These are phyloP conservation scores for Thamnaconus septentrionalis DNA, from an alignment of 2,113 vertebrate genomes.

Conservation along the genomic window DNA sequence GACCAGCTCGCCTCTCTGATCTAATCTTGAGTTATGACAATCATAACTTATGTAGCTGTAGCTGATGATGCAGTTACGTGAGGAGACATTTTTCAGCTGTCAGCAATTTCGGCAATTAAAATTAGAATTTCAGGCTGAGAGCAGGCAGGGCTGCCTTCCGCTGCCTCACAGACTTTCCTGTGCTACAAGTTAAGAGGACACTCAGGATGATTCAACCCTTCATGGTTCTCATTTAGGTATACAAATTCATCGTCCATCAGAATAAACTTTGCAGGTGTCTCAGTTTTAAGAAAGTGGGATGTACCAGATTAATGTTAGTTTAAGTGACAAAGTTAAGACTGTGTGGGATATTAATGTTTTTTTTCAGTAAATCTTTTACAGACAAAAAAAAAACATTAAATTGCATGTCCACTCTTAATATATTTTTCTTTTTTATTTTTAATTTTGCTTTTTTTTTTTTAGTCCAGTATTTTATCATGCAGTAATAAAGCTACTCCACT, in stretches of 20 bases:
- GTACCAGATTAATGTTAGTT: too few relatives aligned
- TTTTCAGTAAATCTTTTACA: too few relatives aligned
- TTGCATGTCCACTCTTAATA: neutral
- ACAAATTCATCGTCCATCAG: too few relatives aligned
- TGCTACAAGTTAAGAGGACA: too few relatives aligned
- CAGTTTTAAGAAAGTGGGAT: too few relatives aligned
- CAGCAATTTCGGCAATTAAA: constrained; percentile 58
- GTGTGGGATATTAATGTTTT: too few relatives aligned
- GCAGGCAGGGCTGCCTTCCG: constrained; percentile 27
- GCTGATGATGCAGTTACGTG: constrained; percentile 58
- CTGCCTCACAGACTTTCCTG: neutral
- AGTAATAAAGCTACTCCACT: constrained; percentile 27
- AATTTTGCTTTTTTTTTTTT: neutral
- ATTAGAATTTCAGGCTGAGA: constrained; percentile 46
- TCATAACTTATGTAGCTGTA: constrained; percentile 56
- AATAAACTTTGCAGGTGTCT: too few relatives aligned
- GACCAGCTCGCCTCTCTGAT: constrained; percentile 54
- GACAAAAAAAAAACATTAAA: too few relatives aligned
- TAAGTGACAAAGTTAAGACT: neutral
- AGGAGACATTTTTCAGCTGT: constrained; percentile 63
- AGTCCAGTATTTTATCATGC: neutral
- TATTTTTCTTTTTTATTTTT: too few relatives aligned
- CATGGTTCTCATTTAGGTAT: too few relatives aligned
- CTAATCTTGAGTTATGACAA: constrained; percentile 64
- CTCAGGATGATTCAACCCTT: too few relatives aligned